Conservation (phyloP, 2,888 invertebrate genomes). For the Drosophila cognata region DNA sequence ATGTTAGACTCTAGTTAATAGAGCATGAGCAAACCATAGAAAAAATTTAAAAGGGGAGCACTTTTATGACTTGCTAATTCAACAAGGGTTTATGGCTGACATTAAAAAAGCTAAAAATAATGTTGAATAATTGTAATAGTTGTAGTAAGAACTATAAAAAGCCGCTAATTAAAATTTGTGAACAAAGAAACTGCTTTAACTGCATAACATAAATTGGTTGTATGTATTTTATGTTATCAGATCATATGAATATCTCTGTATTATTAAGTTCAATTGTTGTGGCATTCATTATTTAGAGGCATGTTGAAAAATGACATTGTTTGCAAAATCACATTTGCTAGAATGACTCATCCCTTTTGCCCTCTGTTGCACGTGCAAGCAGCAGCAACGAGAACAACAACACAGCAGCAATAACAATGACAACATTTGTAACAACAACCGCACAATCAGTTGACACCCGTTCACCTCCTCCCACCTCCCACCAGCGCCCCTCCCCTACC, state of each 20-base stretch:
- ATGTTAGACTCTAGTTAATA: background rate
- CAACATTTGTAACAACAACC: slow-evolving; percentile 76
- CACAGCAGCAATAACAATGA: slow-evolving; percentile 61
- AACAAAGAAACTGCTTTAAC: background rate
- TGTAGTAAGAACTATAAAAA: background rate
- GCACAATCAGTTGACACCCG: slow-evolving; percentile 71
- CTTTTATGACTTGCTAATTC: background rate
- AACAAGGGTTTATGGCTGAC: background rate
- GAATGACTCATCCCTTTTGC: slow-evolving; percentile 28
- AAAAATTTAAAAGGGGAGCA: background rate
- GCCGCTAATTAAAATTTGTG: background rate
- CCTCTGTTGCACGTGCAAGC: slow-evolving; percentile 61
- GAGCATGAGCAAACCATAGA: background rate
- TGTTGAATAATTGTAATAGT: background rate
- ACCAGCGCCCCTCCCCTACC: background rate
- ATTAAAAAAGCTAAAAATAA: background rate
- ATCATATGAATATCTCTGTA: background rate
- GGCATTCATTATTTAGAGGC: background rate
- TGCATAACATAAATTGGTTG: background rate
- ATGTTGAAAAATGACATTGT: slow-evolving; percentile 33
- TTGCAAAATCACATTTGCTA: slow-evolving; percentile 48
- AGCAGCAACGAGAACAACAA: slow-evolving; percentile 25
- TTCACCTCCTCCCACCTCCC: slow-evolving; percentile 9
- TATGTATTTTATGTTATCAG: background rate
- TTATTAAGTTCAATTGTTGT: background rate